Conservation (phyloP, 2,113 vertebrate species). For the Tauraco erythrolophus region DNA sequence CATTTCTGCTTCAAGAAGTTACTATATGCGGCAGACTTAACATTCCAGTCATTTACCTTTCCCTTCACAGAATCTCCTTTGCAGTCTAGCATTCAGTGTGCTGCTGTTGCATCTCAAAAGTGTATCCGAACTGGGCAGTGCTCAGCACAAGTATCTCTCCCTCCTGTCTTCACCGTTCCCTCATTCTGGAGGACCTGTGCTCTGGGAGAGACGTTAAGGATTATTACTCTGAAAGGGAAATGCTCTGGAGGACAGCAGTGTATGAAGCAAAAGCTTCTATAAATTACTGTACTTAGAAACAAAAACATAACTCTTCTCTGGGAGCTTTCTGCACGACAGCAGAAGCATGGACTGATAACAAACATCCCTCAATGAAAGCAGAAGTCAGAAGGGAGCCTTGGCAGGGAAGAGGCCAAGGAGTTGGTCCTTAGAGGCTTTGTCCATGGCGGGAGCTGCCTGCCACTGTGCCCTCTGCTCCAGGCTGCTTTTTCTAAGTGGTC, state of each 20-base stretch:
- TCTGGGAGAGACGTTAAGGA: background rate
- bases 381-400: background rate
- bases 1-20: background rate
- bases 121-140: background rate
- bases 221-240: background rate
- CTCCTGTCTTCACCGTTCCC: background rate
- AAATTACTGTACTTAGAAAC: background rate
- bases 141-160: background rate
- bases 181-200: background rate
- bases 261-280: background rate
- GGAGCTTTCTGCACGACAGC: background rate
- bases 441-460: background rate
- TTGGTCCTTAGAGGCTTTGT: background rate
- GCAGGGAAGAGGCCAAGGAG: background rate
- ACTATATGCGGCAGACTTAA: background rate
- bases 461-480: background rate
- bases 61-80: background rate
- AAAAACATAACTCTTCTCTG: background rate
- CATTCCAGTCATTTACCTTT: background rate
- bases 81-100: background rate
- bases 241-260: background rate
- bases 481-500: background rate
- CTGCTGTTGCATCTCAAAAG: background rate
- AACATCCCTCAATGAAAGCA: background rate
- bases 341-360: background rate